A percentile compares a stretch with the other conserved stretches of the same genome.
phyloP scores from a whole-genome alignment of 2,797 vertebrate species.

The Pseudochirops corinnae region DNA sequence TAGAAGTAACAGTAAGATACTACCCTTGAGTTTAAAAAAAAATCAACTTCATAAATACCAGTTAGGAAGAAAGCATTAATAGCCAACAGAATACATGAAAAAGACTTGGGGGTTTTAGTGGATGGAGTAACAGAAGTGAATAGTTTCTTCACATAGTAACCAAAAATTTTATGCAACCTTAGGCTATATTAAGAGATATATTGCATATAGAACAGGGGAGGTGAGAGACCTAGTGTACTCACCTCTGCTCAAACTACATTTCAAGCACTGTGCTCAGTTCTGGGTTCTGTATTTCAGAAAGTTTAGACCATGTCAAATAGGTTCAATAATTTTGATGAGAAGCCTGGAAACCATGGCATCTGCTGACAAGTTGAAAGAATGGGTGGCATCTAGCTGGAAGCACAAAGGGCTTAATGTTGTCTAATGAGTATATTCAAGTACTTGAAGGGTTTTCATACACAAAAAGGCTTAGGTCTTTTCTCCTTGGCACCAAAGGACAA shows the following conservation, averaged over 20 bases:
- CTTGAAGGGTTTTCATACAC: neutral
- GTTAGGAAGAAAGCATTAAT: neutral
- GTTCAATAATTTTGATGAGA: neutral
- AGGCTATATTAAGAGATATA: neutral
- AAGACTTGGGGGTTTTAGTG: neutral
- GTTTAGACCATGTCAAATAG: neutral
- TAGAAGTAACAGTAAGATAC: neutral
- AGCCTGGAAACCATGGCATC: neutral
- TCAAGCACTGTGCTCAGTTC: neutral
- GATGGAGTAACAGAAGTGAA: neutral
- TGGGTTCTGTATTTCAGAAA: neutral
- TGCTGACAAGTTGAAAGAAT: neutral
- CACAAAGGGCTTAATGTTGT: neutral
- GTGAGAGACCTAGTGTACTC: neutral
- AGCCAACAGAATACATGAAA: neutral
- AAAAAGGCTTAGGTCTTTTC: too few relatives aligned
- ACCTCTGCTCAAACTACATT: neutral
- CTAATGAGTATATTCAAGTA: neutral
- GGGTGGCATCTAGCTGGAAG: too few relatives aligned
- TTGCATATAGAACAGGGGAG: neutral
- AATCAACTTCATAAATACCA: neutral
- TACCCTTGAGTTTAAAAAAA: neutral
- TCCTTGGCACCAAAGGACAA: neutral
- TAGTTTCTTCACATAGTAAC: neutral
- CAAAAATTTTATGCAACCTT: neutral